These are phyloP conservation scores for Hyaena hyaena DNA, from an alignment of 2,113 vertebrate species.

Conservation along the genomic window DNA sequence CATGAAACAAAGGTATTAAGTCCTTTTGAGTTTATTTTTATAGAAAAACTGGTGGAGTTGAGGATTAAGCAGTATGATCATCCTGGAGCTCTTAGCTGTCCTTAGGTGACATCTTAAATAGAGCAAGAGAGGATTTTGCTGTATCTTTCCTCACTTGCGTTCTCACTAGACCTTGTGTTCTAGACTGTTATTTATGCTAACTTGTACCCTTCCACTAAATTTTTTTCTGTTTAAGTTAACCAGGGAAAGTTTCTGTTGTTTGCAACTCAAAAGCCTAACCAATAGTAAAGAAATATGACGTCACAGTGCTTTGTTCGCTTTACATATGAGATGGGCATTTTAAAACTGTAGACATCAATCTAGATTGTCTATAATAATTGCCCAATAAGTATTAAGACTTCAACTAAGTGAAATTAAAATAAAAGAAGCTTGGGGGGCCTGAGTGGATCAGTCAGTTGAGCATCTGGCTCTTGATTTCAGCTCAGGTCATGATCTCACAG, in stretches of 20 bases:
- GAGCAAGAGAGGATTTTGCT: neutral
- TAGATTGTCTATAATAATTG: neutral
- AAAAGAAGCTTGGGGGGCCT: neutral
- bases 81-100: neutral
- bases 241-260: neutral
- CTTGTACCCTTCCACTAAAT: neutral
- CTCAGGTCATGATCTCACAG: no score
- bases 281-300: neutral
- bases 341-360: neutral
- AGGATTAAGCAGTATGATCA: neutral
- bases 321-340: neutral
- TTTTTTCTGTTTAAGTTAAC: conserved; percentile 2
- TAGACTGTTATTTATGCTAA: neutral
- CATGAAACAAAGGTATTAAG: neutral
- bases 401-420: neutral
- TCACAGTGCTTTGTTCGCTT: neutral
- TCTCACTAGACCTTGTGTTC: neutral
- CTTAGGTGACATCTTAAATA: neutral
- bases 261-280: neutral
- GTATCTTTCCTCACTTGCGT: neutral
- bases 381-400: neutral
- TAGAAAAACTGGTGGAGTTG: neutral
- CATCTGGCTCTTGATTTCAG: no score
- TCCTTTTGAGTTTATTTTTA: neutral
- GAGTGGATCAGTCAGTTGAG: no score